Conservation (phyloP, 2,888 invertebrate genomes). For the Tachina grossa region DNA sequence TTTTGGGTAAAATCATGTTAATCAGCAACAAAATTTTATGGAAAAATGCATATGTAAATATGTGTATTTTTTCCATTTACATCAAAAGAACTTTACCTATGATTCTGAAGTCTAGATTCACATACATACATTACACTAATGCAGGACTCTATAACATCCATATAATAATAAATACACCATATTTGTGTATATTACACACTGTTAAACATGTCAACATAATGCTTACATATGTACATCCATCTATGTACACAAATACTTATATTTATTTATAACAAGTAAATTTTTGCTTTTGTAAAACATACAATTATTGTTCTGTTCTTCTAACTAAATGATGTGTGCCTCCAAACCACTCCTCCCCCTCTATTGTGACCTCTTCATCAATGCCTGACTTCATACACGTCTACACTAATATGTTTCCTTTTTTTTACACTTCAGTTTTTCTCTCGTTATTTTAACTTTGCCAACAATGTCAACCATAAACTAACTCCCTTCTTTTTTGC, state of each 20-base stretch:
- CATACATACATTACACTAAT: too few relatives aligned
- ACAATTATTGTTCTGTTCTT: slow-evolving; percentile 6
- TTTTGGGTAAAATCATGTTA: neutral
- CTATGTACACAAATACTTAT: neutral
- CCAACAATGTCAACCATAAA: slow-evolving; percentile 51
- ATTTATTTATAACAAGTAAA: slow-evolving; percentile 24
- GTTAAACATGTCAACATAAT: too few relatives aligned
- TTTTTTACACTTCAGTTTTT: slow-evolving; percentile 34
- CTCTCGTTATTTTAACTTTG: slow-evolving; percentile 58
- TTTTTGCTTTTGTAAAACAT: slow-evolving; percentile 16
- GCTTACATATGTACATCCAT: neutral
- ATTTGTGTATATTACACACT: too few relatives aligned
- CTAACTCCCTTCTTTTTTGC: slow-evolving; percentile 35
- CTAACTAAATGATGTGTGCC: neutral
- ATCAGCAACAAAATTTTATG: slow-evolving; percentile 4
- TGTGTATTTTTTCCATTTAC: too few relatives aligned
- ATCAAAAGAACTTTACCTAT: too few relatives aligned
- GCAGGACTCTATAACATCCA: too few relatives aligned
- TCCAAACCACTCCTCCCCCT: slow-evolving; percentile 70
- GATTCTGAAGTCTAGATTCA: too few relatives aligned
- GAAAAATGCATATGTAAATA: neutral
- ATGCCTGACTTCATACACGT: slow-evolving; percentile 65
- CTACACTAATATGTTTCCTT: slow-evolving; percentile 58
- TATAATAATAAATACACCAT: too few relatives aligned
- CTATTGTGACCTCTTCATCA: slow-evolving; percentile 30